Conservation (phyloP, 2,888 invertebrate genomes). For the Hololepta plana region DNA sequence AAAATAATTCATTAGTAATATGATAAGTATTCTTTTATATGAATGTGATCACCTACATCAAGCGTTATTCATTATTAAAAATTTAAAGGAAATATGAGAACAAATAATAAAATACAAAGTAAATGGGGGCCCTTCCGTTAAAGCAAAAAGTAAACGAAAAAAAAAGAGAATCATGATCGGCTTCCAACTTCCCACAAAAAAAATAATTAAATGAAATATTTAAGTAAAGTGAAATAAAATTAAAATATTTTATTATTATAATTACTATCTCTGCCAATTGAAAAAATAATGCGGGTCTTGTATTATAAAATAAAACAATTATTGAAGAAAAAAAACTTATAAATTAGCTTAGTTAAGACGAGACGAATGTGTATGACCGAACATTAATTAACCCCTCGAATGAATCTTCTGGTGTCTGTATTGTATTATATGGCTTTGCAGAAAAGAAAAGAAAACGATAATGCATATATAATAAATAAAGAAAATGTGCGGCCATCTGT, state of each 20-base stretch:
- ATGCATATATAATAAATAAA: too few species aligned
- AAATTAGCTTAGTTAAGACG: slow-evolving; percentile 17
- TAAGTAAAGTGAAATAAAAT: slow-evolving; percentile 4
- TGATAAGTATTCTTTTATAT: too few species aligned
- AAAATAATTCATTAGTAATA: too few species aligned
- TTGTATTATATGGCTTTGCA: slow-evolving; percentile 12
- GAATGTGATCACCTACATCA: too few species aligned
- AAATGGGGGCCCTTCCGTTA: slow-evolving; percentile 12
- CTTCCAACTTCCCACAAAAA: slow-evolving; percentile 7
- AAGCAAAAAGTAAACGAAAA: neutral
- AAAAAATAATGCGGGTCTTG: slow-evolving; percentile 23
- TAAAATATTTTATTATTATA: slow-evolving; percentile 10
- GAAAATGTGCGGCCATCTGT: slow-evolving; percentile 13
- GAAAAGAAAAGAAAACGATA: slow-evolving; percentile 7
- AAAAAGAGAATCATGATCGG: slow-evolving; percentile 6
- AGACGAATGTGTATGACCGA: slow-evolving; percentile 12
- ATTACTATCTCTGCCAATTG: slow-evolving; percentile 24
- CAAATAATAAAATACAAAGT: slow-evolving; percentile 9
- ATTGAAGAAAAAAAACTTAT: too few species aligned
- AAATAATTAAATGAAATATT: slow-evolving; percentile 1
- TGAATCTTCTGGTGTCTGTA: slow-evolving; percentile 10
- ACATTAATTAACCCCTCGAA: too few species aligned
- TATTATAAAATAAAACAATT: too few species aligned
- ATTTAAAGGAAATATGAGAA: too few species aligned
- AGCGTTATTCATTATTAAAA: too few species aligned